Percentiles rank a stretch among this genome's conserved stretches.
These are phyloP conservation scores for Sebastes goodei DNA, from an alignment of 2,797 vertebrate species.

Conservation along the genomic window DNA sequence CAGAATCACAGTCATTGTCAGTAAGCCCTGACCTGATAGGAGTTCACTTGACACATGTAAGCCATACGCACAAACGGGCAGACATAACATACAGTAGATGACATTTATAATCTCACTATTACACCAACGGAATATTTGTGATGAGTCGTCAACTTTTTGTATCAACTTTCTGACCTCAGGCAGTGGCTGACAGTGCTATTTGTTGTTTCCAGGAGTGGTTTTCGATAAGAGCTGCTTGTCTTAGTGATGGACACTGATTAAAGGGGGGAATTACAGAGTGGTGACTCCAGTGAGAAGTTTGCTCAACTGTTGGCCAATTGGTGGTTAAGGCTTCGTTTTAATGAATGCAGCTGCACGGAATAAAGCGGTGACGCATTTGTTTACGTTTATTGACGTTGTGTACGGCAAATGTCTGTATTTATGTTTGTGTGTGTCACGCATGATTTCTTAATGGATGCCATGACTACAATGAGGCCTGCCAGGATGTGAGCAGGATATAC, in stretches of 20 bases:
- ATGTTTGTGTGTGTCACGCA: slow-evolving; percentile 15
- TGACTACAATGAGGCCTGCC: slow-evolving; percentile 10
- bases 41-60: not conserved
- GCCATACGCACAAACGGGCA: not conserved
- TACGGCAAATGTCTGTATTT: slow-evolving; percentile 12
- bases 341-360: slow-evolving; percentile 52
- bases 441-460: slow-evolving; percentile 5
- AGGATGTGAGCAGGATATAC: slow-evolving; percentile 11
- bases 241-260: slow-evolving; percentile 49
- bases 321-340: slow-evolving; percentile 39
- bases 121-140: not conserved
- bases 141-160: not conserved
- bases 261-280: slow-evolving; percentile 36
- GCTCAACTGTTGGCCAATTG: slow-evolving; percentile 35
- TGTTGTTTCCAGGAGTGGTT: slow-evolving; percentile 43
- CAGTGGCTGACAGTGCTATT: slow-evolving; percentile 17
- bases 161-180: slow-evolving; percentile 4
- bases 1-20: slow-evolving; percentile 54
- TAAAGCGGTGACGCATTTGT: slow-evolving; percentile 59
- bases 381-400: slow-evolving; percentile 30
- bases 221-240: slow-evolving; percentile 47
- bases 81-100: not conserved
- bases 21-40: slow-evolving; percentile 45
- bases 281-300: slow-evolving; percentile 43
- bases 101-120: not conserved